Base-by-base conservation (phyloP, 2,888 invertebrate genomes). In the Cheilosia grossa region DNA sequence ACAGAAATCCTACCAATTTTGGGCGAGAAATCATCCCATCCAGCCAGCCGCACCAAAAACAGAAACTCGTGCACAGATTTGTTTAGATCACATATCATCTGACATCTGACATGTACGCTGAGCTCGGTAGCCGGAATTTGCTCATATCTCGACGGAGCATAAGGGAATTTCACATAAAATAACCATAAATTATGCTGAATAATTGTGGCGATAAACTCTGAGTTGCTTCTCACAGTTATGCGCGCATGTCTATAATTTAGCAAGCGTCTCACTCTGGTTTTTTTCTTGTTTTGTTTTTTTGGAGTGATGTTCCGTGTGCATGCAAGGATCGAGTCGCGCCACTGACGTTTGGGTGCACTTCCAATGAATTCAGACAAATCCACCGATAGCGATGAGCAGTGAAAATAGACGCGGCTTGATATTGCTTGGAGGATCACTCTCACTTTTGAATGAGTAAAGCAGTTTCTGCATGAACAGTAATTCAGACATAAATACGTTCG, bases 51-150 rank as follows among this genome's bases (percentile, higher is more conserved):
- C 37, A 37, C 83, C 83, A 69, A 66, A 83, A 74, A 75, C 51
- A 64, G 80, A 75, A 80, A 83, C 83, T 83, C 83, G 83, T 83
- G 83, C 83, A 75, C 58, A 83, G 83, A 83, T 83, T 83, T 83
- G 83, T 61, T 70, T 70, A 75, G 83, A 80, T 80, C 80, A 80
- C 80, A 80, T 83, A 83, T 83, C 80, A 83, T 70, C 79, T 79
- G 83, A 69, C 79, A 78, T 78, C 79, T 79, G 78, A 72, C 73
- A 73, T 78, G 78, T 78, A 67, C 10, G 37, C 77, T 58, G 69
- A 59, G 70, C 77, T 42, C 78, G 42, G 83, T 83, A 83, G 83
- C 83, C 49, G 53, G 53, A 75, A 80, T 80, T 66, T 30, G 63
- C 53, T 79, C 56, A 79, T 69, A 69, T 73, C 63, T 30, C 44